Percentiles rank a stretch among this genome's conserved stretches.
phyloP scores from a whole-genome alignment of 2,888 invertebrate species.

The Copidosoma aretas region DNA sequence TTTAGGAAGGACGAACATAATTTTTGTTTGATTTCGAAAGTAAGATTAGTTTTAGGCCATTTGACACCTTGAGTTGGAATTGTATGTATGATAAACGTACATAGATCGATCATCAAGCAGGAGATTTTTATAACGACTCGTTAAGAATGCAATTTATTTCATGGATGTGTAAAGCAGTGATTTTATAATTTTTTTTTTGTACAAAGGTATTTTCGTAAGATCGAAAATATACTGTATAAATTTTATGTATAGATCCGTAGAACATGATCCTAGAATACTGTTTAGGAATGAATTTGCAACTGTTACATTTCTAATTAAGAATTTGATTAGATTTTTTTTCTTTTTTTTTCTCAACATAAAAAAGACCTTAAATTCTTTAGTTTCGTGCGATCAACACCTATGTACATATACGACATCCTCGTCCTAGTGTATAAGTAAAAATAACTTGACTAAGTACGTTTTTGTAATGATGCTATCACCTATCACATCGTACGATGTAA shows the following conservation, averaged over 20 bases:
- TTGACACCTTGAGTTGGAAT: slow-evolving; percentile 23
- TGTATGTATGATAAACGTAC: slow-evolving; percentile 30
- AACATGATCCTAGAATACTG: slow-evolving; percentile 13
- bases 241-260: slow-evolving; percentile 26
- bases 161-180: slow-evolving; percentile 5
- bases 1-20: slow-evolving; percentile 15
- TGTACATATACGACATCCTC: slow-evolving; percentile 34
- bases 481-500: slow-evolving; percentile 24
- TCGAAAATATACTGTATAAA: slow-evolving; percentile 28
- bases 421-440: slow-evolving; percentile 15
- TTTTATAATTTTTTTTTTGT: slow-evolving; percentile 15
- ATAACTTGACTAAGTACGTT: slow-evolving; percentile 21
- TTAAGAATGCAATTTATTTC: slow-evolving; percentile 18
- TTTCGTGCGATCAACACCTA: slow-evolving; percentile 22
- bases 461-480: slow-evolving; percentile 23
- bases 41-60: slow-evolving; percentile 31
- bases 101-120: slow-evolving; percentile 15
- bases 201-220: neutral
- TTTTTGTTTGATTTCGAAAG: slow-evolving; percentile 29
- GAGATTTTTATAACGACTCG: slow-evolving; percentile 22
- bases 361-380: slow-evolving; percentile 5
- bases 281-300: slow-evolving; percentile 18
- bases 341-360: neutral
- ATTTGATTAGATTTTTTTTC: neutral
- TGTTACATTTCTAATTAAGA: slow-evolving; percentile 12